Evolutionary conservation across 37 sponge, comb jelly and placozoan genomes (phyloP).

Genomic region (Spongilla lacustris): DNA sequence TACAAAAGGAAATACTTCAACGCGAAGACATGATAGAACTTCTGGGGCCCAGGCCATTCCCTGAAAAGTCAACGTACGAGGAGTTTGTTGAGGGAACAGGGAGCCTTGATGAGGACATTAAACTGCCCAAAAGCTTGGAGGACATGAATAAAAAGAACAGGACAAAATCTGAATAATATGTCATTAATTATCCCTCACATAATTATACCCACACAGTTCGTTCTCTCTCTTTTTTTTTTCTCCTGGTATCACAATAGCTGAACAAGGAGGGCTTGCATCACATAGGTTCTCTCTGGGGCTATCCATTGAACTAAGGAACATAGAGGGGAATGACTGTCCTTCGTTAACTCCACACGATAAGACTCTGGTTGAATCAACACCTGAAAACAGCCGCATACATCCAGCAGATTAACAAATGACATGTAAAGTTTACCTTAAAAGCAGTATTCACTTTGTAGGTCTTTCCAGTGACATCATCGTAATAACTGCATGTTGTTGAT

Average conservation of each 20-base stretch:
- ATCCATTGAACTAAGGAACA: constrained; percentile 39
- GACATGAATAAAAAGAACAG: constrained; percentile 16
- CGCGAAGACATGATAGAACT: constrained; percentile 95
- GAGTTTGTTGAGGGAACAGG: constrained; percentile 96
- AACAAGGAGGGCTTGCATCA: constrained; percentile 43
- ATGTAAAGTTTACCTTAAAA: constrained; percentile 14
- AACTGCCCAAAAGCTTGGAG: constrained; percentile 66
- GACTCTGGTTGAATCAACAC: constrained; percentile 60
- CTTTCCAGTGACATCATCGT: constrained; percentile 20
- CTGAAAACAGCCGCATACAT: constrained; percentile 11
- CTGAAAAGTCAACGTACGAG: constrained; percentile 97
- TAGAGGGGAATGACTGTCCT: not conserved
- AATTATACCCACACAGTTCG: not conserved
- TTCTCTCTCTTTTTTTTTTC: too few relatives aligned
- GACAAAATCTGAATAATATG: not conserved
- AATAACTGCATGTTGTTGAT: not conserved
- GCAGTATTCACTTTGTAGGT: constrained; percentile 27
- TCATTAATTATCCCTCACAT: not conserved
- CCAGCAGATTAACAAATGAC: too few relatives aligned
- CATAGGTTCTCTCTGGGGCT: constrained; percentile 45
- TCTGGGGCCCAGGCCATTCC: constrained; percentile 88
- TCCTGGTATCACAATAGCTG: constrained; percentile 2
- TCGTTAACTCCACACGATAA: constrained; percentile 29
- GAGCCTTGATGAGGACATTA: constrained; percentile 72
- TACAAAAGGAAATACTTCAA: constrained; percentile 91